phyloP scores from a whole-genome alignment of 2,888 invertebrate species.

The Scotopteryx bipunctaria region DNA sequence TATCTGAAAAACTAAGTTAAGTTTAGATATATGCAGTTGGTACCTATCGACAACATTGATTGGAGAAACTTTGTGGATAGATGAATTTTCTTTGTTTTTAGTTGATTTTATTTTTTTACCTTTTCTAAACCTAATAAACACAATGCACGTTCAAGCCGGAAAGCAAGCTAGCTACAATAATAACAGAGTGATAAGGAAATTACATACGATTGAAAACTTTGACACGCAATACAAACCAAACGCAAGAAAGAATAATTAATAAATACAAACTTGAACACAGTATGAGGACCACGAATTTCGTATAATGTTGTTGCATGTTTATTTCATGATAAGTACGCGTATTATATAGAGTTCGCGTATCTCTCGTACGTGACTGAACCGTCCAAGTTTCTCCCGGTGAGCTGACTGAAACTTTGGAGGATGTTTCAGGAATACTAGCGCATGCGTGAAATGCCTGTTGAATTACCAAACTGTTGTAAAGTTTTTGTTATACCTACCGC shows the following conservation, averaged over 20 bases:
- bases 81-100: too few species aligned
- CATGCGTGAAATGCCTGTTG: constrained; percentile 59
- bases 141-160: constrained; percentile 24
- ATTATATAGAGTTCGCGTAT: constrained; percentile 35
- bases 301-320: constrained; percentile 66
- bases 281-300: constrained; percentile 63
- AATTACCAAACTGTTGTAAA: constrained; percentile 38
- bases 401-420: constrained; percentile 52
- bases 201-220: constrained; percentile 54
- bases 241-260: constrained; percentile 26
- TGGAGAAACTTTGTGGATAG: too few species aligned
- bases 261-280: constrained; percentile 69
- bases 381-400: constrained; percentile 36
- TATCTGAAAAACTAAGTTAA: too few species aligned
- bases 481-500: constrained; percentile 13
- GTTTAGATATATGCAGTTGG: too few species aligned
- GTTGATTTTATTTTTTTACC: not conserved
- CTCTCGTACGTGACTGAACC: constrained; percentile 30
- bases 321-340: constrained; percentile 38
- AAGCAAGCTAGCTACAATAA: constrained; percentile 39
- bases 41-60: too few species aligned
- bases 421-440: constrained; percentile 43
- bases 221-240: constrained; percentile 53
- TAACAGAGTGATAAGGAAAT: constrained; percentile 60
- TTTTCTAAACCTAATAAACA: not conserved